phyloP scores from a whole-genome alignment of 2,113 vertebrate genomes.

The Phalacrocorax carbo region DNA sequence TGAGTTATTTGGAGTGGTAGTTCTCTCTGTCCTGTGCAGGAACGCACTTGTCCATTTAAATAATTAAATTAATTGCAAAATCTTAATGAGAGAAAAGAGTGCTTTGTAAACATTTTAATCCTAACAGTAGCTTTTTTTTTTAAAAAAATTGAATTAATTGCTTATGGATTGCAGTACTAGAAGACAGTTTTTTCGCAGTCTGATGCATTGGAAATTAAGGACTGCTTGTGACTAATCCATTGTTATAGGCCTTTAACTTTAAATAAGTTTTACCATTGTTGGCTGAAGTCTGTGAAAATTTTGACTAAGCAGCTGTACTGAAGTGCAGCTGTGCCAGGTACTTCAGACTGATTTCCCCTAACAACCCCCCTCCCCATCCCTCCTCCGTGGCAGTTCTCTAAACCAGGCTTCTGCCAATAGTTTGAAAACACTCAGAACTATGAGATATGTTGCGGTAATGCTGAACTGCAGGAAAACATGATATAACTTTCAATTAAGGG shows the following conservation, averaged over 20 bases:
- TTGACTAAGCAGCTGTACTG: background rate
- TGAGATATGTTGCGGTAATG: background rate
- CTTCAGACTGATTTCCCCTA: background rate
- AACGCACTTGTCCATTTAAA: background rate
- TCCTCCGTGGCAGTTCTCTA: background rate
- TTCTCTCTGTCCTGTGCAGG: background rate
- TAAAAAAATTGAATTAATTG: background rate
- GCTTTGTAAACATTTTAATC: background rate
- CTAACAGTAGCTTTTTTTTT: background rate
- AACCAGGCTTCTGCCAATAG: background rate
- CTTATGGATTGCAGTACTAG: background rate
- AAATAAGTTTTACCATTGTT: background rate
- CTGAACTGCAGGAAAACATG: background rate
- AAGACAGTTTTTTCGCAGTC: background rate
- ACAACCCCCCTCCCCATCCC: no score
- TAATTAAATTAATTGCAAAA: background rate
- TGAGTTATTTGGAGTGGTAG: background rate
- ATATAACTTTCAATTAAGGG: background rate
- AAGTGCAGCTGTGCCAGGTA: background rate
- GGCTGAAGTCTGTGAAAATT: background rate
- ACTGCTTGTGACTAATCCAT: background rate
- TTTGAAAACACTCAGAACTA: background rate
- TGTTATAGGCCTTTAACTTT: background rate
- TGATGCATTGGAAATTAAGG: background rate
- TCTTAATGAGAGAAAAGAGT: background rate